phyloP scores from a whole-genome alignment of 2,888 invertebrate species.

The Pediacus dermestoides region DNA sequence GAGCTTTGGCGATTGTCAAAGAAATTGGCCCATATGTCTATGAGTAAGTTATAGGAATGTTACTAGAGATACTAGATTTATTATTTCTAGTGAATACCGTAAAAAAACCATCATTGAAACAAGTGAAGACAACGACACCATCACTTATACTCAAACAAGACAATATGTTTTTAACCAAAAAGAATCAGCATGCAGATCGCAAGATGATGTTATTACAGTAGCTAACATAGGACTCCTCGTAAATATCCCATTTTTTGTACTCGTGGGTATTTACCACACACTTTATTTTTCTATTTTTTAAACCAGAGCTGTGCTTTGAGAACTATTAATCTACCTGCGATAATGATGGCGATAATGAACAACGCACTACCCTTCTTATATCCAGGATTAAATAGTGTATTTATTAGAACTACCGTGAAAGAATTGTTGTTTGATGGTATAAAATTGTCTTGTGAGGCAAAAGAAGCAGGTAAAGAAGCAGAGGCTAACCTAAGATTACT shows the following conservation, averaged over 20 bases:
- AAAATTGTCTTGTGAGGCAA: conserved; percentile 51
- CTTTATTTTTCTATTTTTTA: too few relatives aligned
- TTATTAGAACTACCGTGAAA: conserved; percentile 50
- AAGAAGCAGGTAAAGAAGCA: conserved; percentile 49
- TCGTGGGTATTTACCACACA: too few relatives aligned
- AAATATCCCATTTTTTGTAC: not conserved
- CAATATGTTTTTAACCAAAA: conserved; percentile 51
- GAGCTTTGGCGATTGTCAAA: conserved; percentile 40
- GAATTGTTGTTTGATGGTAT: conserved; percentile 58
- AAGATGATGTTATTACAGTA: conserved; percentile 48
- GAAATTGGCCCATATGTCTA: conserved; percentile 50
- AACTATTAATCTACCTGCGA: too few relatives aligned
- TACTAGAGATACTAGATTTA: too few relatives aligned
- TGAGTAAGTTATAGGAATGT: conserved; percentile 33
- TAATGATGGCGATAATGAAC: not conserved
- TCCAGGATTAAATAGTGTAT: conserved; percentile 5
- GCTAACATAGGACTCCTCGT: conserved; percentile 11
- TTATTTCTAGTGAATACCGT: conserved; percentile 9
- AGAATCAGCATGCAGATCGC: conserved; percentile 47
- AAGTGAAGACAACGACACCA: conserved; percentile 6
- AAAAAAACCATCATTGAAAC: conserved; percentile 5
- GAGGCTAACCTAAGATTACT: too few relatives aligned
- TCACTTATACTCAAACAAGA: conserved; percentile 11
- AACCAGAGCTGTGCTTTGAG: too few relatives aligned
- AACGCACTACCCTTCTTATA: conserved; percentile 8